Evolutionary conservation across 2,888 invertebrate species (phyloP), one percentile per base, ranked within the genome.

Genomic region (Ornithoptera alexandrae): DNA sequence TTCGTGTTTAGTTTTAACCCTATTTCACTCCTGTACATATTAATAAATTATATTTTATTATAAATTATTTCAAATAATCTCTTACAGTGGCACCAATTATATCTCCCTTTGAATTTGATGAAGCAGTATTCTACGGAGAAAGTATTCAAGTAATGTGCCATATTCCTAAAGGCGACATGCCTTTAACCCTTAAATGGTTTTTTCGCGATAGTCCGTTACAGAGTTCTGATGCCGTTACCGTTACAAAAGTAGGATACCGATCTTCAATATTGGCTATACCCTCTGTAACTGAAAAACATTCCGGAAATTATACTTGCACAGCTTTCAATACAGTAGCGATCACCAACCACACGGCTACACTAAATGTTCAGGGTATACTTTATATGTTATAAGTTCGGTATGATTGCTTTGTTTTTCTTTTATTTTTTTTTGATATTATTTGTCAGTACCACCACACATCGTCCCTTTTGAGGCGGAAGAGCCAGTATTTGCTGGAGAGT

Each of bases 221-320:
- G 78, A 83, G 80, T 71, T 87, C 84, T 73, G 84, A 87, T 71
- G 91, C 91, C 73, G 87, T 94, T 72, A 85, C 86, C 60, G 90
- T 94, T 64, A 83, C 94, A 42, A 94, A 94, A 82, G 89, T 94
- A 75, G 94, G 94, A 79, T 94, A 93, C 78, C 89, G 94, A 75
- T 94, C 94, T 78, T 94, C 94, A 73, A 92, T 95, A 72, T 84
- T 95, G 78, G 94, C 93, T 75, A 95, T 96, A 74, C 94, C 95
- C 75, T 93, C 94, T 15, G 95, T 95, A 63, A 94, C 94, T 76
- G 94, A 94, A 70, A 93, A 94, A 76, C 95, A 96, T 85, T 94
- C 95, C 62, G 96, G 96, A 74, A 95, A 94, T 84, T 97, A 96
- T 85, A 96, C 96, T 64, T 97, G 97, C 88, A 93, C 94, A 76